Percentiles rank a stretch among this genome's conserved stretches.
phyloP scores from a whole-genome alignment of 2,113 vertebrate genomes.

The Ptyas mucosa region DNA sequence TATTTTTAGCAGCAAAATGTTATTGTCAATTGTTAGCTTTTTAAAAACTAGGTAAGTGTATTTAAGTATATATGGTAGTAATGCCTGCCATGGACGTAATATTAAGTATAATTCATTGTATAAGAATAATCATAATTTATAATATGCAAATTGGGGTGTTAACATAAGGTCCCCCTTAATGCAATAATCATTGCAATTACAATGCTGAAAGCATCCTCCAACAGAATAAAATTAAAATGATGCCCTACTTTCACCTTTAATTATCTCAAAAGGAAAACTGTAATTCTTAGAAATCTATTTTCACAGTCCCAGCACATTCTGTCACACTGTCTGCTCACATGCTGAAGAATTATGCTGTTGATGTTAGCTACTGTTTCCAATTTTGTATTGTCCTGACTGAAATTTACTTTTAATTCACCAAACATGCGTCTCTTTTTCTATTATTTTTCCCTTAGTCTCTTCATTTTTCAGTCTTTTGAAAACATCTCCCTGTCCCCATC shows the following conservation, averaged over 20 bases:
- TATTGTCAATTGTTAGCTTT: not conserved
- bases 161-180: not conserved
- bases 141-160: not conserved
- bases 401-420: not conserved
- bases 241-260: conserved; percentile 16
- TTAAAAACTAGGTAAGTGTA: not conserved
- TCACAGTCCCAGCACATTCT: not conserved
- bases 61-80: not conserved
- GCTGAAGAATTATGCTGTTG: not conserved
- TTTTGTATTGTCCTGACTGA: not conserved
- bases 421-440: not conserved
- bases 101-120: not conserved
- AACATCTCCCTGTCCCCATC: not conserved
- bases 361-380: not conserved
- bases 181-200: not conserved
- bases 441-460: not conserved
- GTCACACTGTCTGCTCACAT: not conserved
- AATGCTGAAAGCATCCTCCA: not conserved
- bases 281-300: not conserved
- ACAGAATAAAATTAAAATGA: conserved; percentile 4
- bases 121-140: not conserved
- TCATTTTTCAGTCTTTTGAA: not conserved
- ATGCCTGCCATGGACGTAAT: not conserved
- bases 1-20: not conserved
- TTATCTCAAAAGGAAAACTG: conserved; percentile 14